phyloP scores from a whole-genome alignment of 1,140 invertebrate genomes.

The Dreissena rostriformis region DNA sequence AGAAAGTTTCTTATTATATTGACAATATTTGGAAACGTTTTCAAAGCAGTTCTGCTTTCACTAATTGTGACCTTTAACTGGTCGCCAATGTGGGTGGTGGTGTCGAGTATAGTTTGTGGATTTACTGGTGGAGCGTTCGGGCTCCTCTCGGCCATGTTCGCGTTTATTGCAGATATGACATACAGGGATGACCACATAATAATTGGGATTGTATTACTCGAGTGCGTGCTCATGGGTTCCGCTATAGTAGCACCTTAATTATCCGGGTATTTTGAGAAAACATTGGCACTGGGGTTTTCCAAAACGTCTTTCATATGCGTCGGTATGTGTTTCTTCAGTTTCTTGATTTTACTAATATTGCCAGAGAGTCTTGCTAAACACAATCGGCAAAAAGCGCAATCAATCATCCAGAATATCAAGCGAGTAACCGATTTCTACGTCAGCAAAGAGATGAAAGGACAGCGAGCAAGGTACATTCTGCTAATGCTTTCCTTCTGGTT shows the following conservation, averaged over 20 bases:
- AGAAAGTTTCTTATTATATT: slow-evolving; percentile 24
- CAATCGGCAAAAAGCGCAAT: not conserved
- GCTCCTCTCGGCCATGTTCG: slow-evolving; percentile 2
- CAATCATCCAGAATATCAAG: slow-evolving; percentile 1
- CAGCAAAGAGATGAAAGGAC: slow-evolving; percentile 21
- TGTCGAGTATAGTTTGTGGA: slow-evolving; percentile 23
- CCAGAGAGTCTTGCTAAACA: slow-evolving; percentile 27
- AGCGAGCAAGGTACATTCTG: slow-evolving; percentile 13
- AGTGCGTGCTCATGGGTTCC: not conserved
- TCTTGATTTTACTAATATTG: slow-evolving; percentile 1
- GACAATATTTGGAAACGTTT: not conserved
- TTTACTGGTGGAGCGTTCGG: not conserved
- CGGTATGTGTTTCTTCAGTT: not conserved
- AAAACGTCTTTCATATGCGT: slow-evolving; percentile 27
- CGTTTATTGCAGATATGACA: slow-evolving; percentile 38
- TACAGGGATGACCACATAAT: slow-evolving; percentile 12
- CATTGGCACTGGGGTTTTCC: slow-evolving; percentile 29
- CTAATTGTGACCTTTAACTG: slow-evolving; percentile 16
- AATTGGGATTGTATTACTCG: slow-evolving; percentile 6
- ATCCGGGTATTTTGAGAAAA: slow-evolving; percentile 25
- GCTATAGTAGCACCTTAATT: not conserved
- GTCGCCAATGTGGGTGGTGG: slow-evolving; percentile 2
- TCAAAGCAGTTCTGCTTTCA: slow-evolving; percentile 13
- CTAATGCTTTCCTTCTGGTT: slow-evolving; percentile 6
- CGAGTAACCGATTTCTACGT: slow-evolving; percentile 26